Conservation (phyloP, 1,140 invertebrate genomes). For the Drosophila leontia region DNA sequence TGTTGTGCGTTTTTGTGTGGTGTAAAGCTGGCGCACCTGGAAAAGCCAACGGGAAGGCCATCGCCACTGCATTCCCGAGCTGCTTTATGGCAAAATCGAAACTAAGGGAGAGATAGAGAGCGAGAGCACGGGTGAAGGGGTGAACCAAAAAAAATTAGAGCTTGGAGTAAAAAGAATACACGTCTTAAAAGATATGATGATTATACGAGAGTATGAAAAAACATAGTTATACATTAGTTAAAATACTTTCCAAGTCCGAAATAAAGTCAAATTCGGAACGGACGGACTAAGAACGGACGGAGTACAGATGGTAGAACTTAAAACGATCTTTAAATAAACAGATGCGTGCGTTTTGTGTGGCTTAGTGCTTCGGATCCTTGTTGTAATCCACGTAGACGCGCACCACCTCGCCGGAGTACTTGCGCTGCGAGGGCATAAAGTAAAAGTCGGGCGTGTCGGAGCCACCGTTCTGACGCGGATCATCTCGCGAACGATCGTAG, state of each 20-base stretch:
- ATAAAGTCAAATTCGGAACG: background rate
- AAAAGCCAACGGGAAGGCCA: slow-evolving; percentile 26
- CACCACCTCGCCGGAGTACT: slow-evolving; percentile 96
- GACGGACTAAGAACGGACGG: slow-evolving; percentile 32
- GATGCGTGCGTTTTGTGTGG: slow-evolving; percentile 85
- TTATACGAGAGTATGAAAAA: slow-evolving; percentile 9
- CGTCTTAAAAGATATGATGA: background rate
- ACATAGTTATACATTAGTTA: background rate
- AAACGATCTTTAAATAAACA: slow-evolving; percentile 62
- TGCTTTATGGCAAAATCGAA: slow-evolving; percentile 78
- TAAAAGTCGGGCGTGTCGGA: slow-evolving; percentile 93
- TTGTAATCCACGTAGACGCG: slow-evolving; percentile 95
- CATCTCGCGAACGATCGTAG: slow-evolving; percentile 72
- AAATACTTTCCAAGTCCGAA: slow-evolving; percentile 4
- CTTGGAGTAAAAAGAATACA: background rate
- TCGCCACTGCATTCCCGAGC: slow-evolving; percentile 37
- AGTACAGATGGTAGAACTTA: slow-evolving; percentile 40
- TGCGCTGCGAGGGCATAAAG: slow-evolving; percentile 96
- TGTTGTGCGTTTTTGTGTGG: slow-evolving; percentile 30
- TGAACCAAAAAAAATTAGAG: too few relatives aligned
- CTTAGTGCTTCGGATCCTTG: slow-evolving; percentile 86
- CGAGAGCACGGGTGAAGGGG: too few relatives aligned
- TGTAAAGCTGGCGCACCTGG: slow-evolving; percentile 61
- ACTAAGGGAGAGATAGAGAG: slow-evolving; percentile 23
- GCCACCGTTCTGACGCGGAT: slow-evolving; percentile 78